Base-by-base conservation (phyloP, 2,113 vertebrate genomes). In the Steatornis caripensis region DNA sequence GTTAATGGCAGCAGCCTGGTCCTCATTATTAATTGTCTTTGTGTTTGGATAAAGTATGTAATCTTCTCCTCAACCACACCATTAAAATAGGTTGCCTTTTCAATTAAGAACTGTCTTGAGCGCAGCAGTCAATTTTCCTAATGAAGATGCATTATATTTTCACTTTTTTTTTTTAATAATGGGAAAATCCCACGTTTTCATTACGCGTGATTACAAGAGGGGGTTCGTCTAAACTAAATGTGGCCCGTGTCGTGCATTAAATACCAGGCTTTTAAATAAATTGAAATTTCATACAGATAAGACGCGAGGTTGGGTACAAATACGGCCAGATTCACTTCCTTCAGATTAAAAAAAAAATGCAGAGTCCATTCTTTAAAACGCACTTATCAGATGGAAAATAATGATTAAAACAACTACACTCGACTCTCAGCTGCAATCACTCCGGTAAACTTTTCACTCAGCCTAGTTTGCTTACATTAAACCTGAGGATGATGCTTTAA, bases 11-110 rank as follows among this genome's bases (percentile, higher is more conserved):
- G 96, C 97, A 97, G 97, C 93, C 98, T 94, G 97, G 55, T 98
- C 96, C 98, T 97, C 98, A 93, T 97, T 97, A 98, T 98, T 98
- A 98, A 98, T 98, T 98, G 98, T 98, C 98, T 98, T 98, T 98
- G 98, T 98, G 98, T 98, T 98, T 98, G 98, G 98, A 98, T 98
- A 98, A 98, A 98, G 97, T 98, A 97, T 98, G 96, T 98, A 98
- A 98, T 98, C 98, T 98, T 98, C 97, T 98, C 97, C 97, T 97
- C 98, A 95, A 97, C 98, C 97, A 95, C 98, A 95, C 98, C 97
- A 98, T 98, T 98, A 98, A 98, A 98, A 98, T 97, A 98, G 98
- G 98, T 98, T 98, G 98, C 97, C 97, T 98, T 98, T 98, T 98
- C 98, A 98, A 98, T 98, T 98, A 98, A 98, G 98, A 96, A 97